phyloP scores from a whole-genome alignment of 2,113 vertebrate genomes.

The Phaethon lepturus region DNA sequence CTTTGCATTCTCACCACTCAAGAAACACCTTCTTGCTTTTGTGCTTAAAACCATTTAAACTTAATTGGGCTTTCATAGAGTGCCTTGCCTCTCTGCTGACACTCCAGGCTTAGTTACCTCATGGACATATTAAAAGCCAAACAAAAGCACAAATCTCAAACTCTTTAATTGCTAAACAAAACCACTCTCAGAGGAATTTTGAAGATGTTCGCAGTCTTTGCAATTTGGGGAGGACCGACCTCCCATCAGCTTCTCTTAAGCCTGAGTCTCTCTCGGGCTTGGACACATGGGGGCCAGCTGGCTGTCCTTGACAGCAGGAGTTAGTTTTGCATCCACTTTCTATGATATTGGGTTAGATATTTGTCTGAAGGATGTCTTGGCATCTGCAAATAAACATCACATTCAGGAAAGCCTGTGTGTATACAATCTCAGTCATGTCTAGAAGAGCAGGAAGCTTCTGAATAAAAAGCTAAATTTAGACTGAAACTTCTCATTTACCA shows the following conservation, averaged over 20 bases:
- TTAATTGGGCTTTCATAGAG: background rate
- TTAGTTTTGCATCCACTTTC: slow-evolving; percentile 9
- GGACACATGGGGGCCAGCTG: slow-evolving; percentile 29
- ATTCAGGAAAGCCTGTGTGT: slow-evolving; percentile 25
- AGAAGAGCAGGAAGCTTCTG: slow-evolving; percentile 31
- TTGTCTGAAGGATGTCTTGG: slow-evolving; percentile 44
- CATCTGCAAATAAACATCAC: slow-evolving; percentile 48
- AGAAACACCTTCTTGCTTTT: background rate
- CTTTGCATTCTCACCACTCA: background rate
- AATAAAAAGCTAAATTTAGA: slow-evolving; percentile 42
- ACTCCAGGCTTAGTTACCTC: background rate
- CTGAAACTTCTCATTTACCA: background rate
- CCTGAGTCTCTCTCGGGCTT: background rate
- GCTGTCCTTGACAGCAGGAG: background rate
- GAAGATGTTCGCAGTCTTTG: background rate
- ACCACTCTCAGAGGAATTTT: background rate
- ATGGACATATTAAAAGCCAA: background rate
- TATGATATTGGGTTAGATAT: slow-evolving; percentile 5
- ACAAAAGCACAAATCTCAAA: background rate
- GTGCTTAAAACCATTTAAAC: background rate
- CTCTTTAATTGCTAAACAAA: background rate
- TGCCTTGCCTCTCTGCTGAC: background rate
- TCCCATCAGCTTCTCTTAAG: background rate
- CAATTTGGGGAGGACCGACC: background rate
- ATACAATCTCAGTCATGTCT: slow-evolving; percentile 1